Base-by-base conservation (phyloP, 1,140 invertebrate genomes). In the Heliconius nattereri region DNA sequence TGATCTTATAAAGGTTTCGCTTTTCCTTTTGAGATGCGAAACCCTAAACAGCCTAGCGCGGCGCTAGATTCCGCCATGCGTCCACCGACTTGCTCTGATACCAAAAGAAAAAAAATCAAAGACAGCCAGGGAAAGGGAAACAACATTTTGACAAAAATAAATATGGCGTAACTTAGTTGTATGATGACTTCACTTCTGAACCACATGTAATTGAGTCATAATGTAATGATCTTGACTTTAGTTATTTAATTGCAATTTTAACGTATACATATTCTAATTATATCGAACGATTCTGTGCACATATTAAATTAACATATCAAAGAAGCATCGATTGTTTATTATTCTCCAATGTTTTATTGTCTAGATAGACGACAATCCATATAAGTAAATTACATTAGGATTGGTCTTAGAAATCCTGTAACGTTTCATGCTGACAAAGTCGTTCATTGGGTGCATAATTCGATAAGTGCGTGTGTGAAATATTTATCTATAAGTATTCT, bases 291-390 rank as follows among this genome's bases (percentile, higher is more conserved):
- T 66, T 66, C 57, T 26, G 57, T 66, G 9, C 57, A 66, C 57
- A 66, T 66, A 26, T 66, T 26, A 11, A 66, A 66, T 66, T 66
- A 66, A 26, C 57, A 66, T 66, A 66, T 26, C 9, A 66, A 66
- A 11, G 57, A 26, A 26, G n/a, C 60, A 26, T 66, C 3, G 11
- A 66, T 23, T 26, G 29, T 29, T 66, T 66, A 11, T 66, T 66
- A 66, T 26, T 66, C 60, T 66, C 9, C 1, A 26, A 66, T 26
- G 23, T 66, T 66, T 66, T 66, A 66, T 26, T 66, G 26, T 66
- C 23, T 66, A 29, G n/a, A 23, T 23, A 26, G 60, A 29, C 5
- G 13, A 11, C 9, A 29, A 66, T 66, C 26, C 60, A 29, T 66
- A 66, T 3, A 29, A 66, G 23, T 66, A 66, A 66, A 29, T 13